phyloP scores from a whole-genome alignment of 2,797 vertebrate species.

The Protonibea diacanthus region DNA sequence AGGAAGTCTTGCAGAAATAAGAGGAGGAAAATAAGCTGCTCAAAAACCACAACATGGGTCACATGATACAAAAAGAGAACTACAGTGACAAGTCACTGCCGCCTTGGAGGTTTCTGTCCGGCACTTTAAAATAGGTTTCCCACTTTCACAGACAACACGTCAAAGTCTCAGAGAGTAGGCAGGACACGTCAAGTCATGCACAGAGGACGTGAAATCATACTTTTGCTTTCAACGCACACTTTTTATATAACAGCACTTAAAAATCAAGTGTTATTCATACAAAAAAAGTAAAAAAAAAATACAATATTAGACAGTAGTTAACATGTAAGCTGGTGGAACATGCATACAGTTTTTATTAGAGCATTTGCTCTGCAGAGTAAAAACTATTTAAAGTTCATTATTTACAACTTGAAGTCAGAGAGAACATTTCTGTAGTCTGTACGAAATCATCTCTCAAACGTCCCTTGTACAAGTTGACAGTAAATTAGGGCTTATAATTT shows the following conservation, averaged over 20 bases:
- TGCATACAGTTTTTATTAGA: neutral
- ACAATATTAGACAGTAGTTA: neutral
- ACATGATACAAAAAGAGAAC: conserved; percentile 83
- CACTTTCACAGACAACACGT: conserved; percentile 47
- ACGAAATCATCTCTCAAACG: neutral
- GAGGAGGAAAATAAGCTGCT: conserved; percentile 73
- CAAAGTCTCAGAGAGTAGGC: conserved; percentile 18
- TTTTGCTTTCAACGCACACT: conserved; percentile 23
- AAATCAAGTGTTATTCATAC: neutral
- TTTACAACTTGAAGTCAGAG: conserved; percentile 16
- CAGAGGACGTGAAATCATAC: conserved; percentile 14
- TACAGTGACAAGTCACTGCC: conserved; percentile 58
- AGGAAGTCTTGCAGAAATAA: conserved; percentile 85
- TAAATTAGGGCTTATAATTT: conserved; percentile 17
- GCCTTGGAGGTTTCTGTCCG: conserved; percentile 69
- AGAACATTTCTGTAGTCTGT: neutral
- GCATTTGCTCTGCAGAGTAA: conserved; percentile 9
- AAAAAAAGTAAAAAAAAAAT: neutral
- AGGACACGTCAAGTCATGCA: conserved; percentile 5
- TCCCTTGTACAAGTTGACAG: no score
- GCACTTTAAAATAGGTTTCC: conserved; percentile 46
- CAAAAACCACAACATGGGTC: conserved; percentile 81
- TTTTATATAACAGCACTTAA: conserved; percentile 11
- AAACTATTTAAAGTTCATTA: neutral
- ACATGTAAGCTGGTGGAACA: neutral